Base-by-base conservation (phyloP, 2,113 vertebrate genomes). In the Anolis carolinensis region DNA sequence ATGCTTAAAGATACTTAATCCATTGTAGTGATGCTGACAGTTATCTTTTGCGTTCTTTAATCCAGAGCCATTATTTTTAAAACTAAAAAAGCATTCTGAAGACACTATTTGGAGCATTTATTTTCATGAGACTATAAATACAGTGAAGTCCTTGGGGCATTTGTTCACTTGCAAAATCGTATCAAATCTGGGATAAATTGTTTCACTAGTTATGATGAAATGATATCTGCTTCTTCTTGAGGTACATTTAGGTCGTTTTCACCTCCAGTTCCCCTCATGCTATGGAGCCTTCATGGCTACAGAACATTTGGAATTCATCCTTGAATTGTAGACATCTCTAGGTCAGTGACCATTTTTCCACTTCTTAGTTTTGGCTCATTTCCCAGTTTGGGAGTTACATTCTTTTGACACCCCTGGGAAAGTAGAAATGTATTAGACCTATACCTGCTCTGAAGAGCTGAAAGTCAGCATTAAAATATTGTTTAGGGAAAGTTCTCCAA, bases 351-450 rank as follows among this genome's bases (percentile, higher is more conserved):
- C 77, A 0, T 0, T 91, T 92, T 94, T 92, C 36, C 78, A 90
- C 34, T 59, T 90, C 73, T 92, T 77, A 82, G 76, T 81, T 77
- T 91, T 91, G 34, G 55, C 87, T 92, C 65, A 83, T 83, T 85
- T 86, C 86, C 75, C 86, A 77, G 7, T 81, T 87, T 86, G 73
- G 32, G 71, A 93, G 72, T 30, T 62, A 55, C 1, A 3, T 72
- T 85, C 79, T 90, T 91, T 70, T 88, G 77, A 63, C 59, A 87
- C 72, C 48, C 68, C 5, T 55, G 52, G 86, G 85, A 89, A 88
- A 87, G 71, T 23, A 55, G 68, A 88, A 89, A 88, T 59, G 21
- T 84, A 93, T 87, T 55, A 87, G 83, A 62, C 68, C 77, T 65
- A 73, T 84, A 86, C 80, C 87, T 74, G 79, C 82, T 82, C 80